Evolutionary conservation across 2,797 vertebrate genomes (phyloP).

Genomic region (Simalia tracyae): DNA sequence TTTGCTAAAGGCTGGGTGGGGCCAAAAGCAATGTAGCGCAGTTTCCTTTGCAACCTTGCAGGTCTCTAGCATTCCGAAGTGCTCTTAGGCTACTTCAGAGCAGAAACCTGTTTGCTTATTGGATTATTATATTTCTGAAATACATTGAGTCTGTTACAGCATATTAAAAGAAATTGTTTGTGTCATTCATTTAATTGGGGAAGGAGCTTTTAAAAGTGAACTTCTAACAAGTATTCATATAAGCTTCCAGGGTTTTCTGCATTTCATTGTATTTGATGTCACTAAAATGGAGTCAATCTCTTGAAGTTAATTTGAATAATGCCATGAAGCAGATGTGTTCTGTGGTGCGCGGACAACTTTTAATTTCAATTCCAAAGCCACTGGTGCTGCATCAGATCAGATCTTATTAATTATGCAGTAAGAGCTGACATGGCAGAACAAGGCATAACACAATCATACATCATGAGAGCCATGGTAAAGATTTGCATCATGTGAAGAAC

Average conservation of each 20-base stretch:
- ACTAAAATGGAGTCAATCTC: background rate
- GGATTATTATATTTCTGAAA: conserved; percentile 26
- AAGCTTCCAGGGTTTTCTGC: conserved; percentile 30
- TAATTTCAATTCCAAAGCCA: conserved; percentile 44
- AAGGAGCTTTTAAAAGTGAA: conserved; percentile 37
- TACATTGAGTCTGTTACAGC: conserved; percentile 19
- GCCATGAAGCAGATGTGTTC: conserved; percentile 77
- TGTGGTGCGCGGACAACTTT: conserved; percentile 62
- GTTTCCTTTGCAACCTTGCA: background rate
- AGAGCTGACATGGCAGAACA: conserved; percentile 16
- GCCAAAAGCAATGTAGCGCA: background rate
- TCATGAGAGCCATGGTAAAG: background rate
- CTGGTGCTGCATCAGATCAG: conserved; percentile 59
- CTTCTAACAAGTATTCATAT: conserved; percentile 31
- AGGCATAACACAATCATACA: conserved; percentile 57
- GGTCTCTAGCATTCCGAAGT: background rate
- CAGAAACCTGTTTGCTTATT: background rate
- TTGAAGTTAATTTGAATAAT: conserved; percentile 71
- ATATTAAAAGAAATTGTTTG: conserved; percentile 45
- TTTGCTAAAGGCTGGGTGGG: background rate
- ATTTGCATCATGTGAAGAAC: rapidly evolving
- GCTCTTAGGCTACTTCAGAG: background rate
- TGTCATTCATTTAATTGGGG: conserved; percentile 28
- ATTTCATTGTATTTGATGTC: conserved; percentile 38
- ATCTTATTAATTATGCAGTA: conserved; percentile 51